Percentiles rank a stretch among this genome's conserved stretches.
These are phyloP conservation scores for Cephalotes varians DNA, from an alignment of 2,888 invertebrate species.

Conservation along the genomic window DNA sequence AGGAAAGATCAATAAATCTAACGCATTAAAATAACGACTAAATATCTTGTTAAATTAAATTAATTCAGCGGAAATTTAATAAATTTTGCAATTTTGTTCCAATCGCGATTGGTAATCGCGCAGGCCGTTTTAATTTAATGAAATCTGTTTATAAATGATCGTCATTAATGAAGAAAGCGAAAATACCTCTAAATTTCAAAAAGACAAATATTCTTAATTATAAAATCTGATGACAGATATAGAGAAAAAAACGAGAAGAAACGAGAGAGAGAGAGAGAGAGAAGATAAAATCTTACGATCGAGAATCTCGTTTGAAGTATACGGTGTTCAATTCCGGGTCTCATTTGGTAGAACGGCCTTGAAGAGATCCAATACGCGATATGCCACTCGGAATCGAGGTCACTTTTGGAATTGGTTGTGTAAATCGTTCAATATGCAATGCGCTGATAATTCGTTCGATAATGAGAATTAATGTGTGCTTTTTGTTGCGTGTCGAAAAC, in stretches of 20 bases:
- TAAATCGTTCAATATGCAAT: slow-evolving; percentile 32
- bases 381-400: slow-evolving; percentile 68
- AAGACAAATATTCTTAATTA: slow-evolving; percentile 19
- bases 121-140: slow-evolving; percentile 25
- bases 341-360: slow-evolving; percentile 66
- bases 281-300: slow-evolving; percentile 50
- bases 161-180: slow-evolving; percentile 21
- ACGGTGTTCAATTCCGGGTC: slow-evolving; percentile 60
- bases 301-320: slow-evolving; percentile 48
- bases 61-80: slow-evolving; percentile 6
- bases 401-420: slow-evolving; percentile 62
- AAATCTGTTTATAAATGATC: slow-evolving; percentile 20
- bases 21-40: not conserved
- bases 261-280: slow-evolving; percentile 15
- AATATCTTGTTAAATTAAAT: slow-evolving; percentile 30
- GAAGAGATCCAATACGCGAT: slow-evolving; percentile 63
- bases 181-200: slow-evolving; percentile 3
- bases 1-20: slow-evolving; percentile 2
- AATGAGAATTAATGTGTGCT: slow-evolving; percentile 34
- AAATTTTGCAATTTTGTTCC: not conserved
- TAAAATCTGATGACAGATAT: not conserved
- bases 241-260: not conserved
- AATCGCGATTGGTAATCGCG: not conserved
- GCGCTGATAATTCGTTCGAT: slow-evolving; percentile 25
- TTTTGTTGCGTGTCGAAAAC: not conserved